phyloP scores from a whole-genome alignment of 2,888 invertebrate genomes.

The Mesoligia furuncula region DNA sequence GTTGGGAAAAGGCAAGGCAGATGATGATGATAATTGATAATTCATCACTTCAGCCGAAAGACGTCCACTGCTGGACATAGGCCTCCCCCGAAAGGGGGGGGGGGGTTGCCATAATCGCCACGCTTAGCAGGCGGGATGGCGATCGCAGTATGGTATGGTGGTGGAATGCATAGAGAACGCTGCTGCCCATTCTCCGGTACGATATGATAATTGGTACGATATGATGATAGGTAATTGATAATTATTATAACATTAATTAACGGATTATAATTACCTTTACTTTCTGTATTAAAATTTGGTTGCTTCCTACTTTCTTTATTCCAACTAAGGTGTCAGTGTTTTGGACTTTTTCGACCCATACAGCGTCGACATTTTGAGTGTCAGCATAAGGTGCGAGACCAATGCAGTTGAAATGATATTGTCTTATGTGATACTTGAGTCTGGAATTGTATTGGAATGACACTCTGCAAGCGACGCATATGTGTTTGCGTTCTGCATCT shows the following conservation, averaged over 20 bases:
- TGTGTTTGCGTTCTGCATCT: background rate
- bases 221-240: too few relatives aligned
- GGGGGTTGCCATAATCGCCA: too few relatives aligned
- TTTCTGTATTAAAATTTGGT: conserved; percentile 72
- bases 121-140: too few relatives aligned
- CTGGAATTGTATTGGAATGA: conserved; percentile 57
- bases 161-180: too few relatives aligned
- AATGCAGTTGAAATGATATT: conserved; percentile 75
- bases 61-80: too few relatives aligned
- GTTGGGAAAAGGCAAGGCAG: too few relatives aligned
- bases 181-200: too few relatives aligned
- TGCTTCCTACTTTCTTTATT: conserved; percentile 75
- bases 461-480: conserved; percentile 72
- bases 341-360: conserved; percentile 79
- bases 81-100: too few relatives aligned
- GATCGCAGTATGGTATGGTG: too few relatives aligned
- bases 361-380: conserved; percentile 74
- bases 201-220: too few relatives aligned
- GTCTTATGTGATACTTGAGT: conserved; percentile 75
- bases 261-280: conserved; percentile 46
- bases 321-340: conserved; percentile 74
- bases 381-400: conserved; percentile 66
- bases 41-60: too few relatives aligned
- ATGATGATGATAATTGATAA: too few relatives aligned
- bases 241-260: background rate